Conservation (phyloP, 2,888 invertebrate genomes). For the Brachycybe producta region DNA sequence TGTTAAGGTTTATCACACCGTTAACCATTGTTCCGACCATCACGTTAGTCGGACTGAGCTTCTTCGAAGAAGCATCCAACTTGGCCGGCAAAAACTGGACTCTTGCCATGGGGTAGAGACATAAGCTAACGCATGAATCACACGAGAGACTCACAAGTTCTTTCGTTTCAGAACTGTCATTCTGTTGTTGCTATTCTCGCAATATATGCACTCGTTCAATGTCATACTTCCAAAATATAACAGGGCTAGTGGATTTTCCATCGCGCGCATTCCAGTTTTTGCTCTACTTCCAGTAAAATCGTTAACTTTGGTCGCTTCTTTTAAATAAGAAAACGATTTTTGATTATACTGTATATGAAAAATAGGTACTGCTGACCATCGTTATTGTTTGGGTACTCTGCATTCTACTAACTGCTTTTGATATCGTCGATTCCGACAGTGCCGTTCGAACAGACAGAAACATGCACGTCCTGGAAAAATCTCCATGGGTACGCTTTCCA, state of each 20-base stretch:
- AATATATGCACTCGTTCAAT: conserved; percentile 11
- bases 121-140: no score
- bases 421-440: conserved; percentile 50
- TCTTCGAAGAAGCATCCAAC: conserved; percentile 64
- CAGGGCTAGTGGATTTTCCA: conserved; percentile 2
- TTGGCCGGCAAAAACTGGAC: conserved; percentile 78
- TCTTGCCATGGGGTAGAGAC: conserved; percentile 54
- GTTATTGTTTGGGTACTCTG: conserved; percentile 62
- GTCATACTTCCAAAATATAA: conserved; percentile 5
- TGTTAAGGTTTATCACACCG: conserved; percentile 64
- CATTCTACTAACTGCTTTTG: conserved; percentile 50
- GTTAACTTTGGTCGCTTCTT: neutral
- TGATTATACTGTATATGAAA: neutral
- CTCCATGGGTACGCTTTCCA: conserved; percentile 66
- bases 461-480: conserved; percentile 51
- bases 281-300: conserved; percentile 14
- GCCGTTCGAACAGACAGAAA: conserved; percentile 61
- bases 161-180: conserved; percentile 5
- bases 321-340: neutral
- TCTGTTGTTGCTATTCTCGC: conserved; percentile 14
- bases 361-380: conserved; percentile 58
- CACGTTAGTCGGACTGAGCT: conserved; percentile 63
- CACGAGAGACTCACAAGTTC: neutral
- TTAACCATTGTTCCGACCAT: conserved; percentile 73
- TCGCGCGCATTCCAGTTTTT: conserved; percentile 8